Conservation (phyloP, 2,797 vertebrate species). For the Antennarius maculatus region DNA sequence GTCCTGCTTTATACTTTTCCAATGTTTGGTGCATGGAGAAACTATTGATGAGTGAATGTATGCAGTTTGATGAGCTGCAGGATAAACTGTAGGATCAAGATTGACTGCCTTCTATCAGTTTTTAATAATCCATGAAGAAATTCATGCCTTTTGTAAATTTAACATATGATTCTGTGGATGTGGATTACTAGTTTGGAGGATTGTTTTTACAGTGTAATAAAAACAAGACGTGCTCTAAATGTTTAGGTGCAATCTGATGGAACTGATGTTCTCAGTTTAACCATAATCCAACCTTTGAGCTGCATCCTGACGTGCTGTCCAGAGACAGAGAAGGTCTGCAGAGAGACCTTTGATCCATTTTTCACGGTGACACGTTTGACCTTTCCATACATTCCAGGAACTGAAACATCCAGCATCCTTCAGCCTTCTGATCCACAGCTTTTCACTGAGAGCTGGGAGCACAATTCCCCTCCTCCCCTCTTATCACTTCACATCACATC, state of each 20-base stretch:
- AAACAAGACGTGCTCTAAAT: not conserved
- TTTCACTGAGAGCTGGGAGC: conserved; percentile 18
- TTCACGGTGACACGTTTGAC: conserved; percentile 18
- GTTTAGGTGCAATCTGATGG: too few species aligned
- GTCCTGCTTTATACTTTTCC: not conserved
- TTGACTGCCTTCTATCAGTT: not conserved
- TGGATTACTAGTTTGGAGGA: not conserved
- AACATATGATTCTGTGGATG: not conserved
- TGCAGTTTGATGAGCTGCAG: not conserved
- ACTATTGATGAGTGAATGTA: too few species aligned
- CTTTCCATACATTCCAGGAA: conserved; percentile 16
- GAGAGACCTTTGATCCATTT: not conserved
- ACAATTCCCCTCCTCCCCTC: conserved; percentile 25
- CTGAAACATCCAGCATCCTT: conserved; percentile 11
- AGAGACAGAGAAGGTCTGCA: conserved; percentile 1
- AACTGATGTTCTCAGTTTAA: not conserved
- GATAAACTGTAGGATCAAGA: not conserved
- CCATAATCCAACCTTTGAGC: not conserved
- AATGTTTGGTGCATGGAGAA: not conserved
- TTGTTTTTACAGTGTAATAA: not conserved
- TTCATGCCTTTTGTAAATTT: not conserved
- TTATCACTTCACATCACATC: conserved; percentile 62
- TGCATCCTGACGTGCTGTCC: conserved; percentile 12
- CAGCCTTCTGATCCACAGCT: conserved; percentile 19
- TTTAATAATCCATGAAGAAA: not conserved